These are phyloP conservation scores for Armadillidium nasatum DNA, from an alignment of 1,140 invertebrate genomes.

Conservation along the genomic window DNA sequence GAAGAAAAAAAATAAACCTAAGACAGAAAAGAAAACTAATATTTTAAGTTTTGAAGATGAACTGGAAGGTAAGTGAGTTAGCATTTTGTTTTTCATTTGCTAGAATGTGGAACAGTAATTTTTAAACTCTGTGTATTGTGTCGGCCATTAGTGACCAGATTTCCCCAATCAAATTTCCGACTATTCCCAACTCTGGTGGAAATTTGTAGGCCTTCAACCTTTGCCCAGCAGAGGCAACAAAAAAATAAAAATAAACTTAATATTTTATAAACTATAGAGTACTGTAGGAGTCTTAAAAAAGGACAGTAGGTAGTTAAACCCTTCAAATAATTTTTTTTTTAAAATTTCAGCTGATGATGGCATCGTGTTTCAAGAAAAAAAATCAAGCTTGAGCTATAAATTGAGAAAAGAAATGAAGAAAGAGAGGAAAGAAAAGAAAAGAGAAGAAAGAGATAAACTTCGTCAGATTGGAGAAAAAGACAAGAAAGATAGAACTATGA, in stretches of 20 bases:
- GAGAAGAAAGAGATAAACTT: slow-evolving; percentile 38
- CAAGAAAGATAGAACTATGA: slow-evolving; percentile 35
- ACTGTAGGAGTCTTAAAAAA: too few relatives aligned
- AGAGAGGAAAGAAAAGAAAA: slow-evolving; percentile 42
- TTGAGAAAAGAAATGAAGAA: slow-evolving; percentile 43
- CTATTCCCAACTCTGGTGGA: too few relatives aligned
- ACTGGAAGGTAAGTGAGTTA: neutral
- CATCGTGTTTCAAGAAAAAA: slow-evolving; percentile 44
- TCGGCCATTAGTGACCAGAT: too few relatives aligned
- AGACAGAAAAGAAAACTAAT: neutral
- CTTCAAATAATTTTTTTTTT: neutral
- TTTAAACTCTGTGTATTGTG: too few relatives aligned
- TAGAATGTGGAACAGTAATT: neutral
- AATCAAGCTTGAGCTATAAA: slow-evolving; percentile 42
- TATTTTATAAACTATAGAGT: neutral
- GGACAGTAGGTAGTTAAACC: neutral
- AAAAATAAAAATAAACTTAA: neutral
- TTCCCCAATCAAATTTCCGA: too few relatives aligned
- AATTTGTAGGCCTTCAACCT: too few relatives aligned
- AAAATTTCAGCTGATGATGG: slow-evolving; percentile 44
- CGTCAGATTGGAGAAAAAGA: slow-evolving; percentile 34
- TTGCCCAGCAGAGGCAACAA: neutral
- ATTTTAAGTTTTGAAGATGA: neutral
- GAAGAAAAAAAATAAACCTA: neutral
- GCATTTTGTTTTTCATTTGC: neutral